Evolutionary conservation across 2,797 vertebrate species (phyloP), one percentile per base, ranked within the genome.

Genomic region (Dallia pectoralis): DNA sequence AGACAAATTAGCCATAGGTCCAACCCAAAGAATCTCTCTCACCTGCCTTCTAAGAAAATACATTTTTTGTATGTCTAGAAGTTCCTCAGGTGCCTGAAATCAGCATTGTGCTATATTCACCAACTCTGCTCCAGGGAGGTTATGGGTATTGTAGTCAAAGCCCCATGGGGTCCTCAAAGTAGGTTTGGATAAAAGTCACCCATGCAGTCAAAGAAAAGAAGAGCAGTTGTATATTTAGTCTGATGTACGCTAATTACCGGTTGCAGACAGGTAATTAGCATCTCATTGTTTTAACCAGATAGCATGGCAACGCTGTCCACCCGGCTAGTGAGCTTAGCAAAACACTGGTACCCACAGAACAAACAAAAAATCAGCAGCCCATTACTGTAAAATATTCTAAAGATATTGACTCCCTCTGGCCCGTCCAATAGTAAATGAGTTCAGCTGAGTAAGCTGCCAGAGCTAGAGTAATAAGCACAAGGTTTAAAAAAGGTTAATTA

Each of bases 131-230:
- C 67, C 53, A 25, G 82, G 74, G 76, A 79, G 70, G 74, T 74
- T 40, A 47, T 84, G 76, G 76, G 67, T 65, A 81, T 83, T 84
- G 71, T 80, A 74, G 79, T 79, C 77, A 12, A 44, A 27, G 36
- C 66, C 66, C 47, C 3, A 61, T 33, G 75, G 78, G 71, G 62
- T 36, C 36, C 67, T 73, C 53, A 72, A 67, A 71, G 12, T 19
- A 44, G 67, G 67, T 56, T 79, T 73, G 67, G 73, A 79, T 79
- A 49, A 53, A 75, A n/a, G 59, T 77, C 70, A 77, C 77, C 77
- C 80, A 32, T 69, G 56, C 47, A 29, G 70, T 36, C 1, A 40
- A 40, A 53, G 70, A 74, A 44, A 44, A 47, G 47, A 27, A 44
- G 18, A 53, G 8, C 40, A 27, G 3, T 27, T 11, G 8, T 11